phyloP scores from a whole-genome alignment of 2,113 vertebrate species.

The Vombatus ursinus region DNA sequence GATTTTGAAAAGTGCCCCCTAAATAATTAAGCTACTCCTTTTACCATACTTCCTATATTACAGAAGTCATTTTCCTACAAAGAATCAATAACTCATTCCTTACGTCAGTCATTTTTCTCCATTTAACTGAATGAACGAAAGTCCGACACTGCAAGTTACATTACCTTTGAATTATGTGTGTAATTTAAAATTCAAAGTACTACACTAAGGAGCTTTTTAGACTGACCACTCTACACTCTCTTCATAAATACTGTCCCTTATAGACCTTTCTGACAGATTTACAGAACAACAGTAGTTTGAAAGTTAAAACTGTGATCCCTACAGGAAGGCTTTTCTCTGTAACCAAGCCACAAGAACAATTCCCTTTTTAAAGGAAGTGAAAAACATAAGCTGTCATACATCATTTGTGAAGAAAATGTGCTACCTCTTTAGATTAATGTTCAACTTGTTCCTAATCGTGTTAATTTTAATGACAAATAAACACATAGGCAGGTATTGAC shows the following conservation, averaged over 20 bases:
- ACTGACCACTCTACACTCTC: slow-evolving; percentile 88
- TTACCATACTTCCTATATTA: slow-evolving; percentile 89
- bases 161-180: slow-evolving; percentile 95
- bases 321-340: slow-evolving; percentile 4
- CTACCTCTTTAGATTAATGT: slow-evolving; percentile 61
- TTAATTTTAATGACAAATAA: slow-evolving; percentile 73
- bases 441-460: slow-evolving; percentile 29
- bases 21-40: slow-evolving; percentile 89
- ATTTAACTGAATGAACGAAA: slow-evolving; percentile 87
- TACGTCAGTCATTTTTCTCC: slow-evolving; percentile 88
- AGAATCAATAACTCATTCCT: slow-evolving; percentile 88
- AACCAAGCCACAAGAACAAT: slow-evolving; percentile 36
- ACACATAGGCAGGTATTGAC: slow-evolving; percentile 43
- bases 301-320: slow-evolving; percentile 60
- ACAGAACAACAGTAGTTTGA: slow-evolving; percentile 73
- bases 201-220: slow-evolving; percentile 90
- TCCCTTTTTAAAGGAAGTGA: slow-evolving; percentile 57
- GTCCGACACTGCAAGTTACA: slow-evolving; percentile 90
- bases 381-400: slow-evolving; percentile 35
- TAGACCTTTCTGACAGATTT: slow-evolving; percentile 77
- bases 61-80: slow-evolving; percentile 86
- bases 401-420: slow-evolving; percentile 52
- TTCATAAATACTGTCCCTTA: slow-evolving; percentile 82
- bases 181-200: slow-evolving; percentile 98
- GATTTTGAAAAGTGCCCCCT: slow-evolving; percentile 83